These are phyloP conservation scores for Spinus olivaceus DNA, from an alignment of 2,797 vertebrate species.

Conservation along the genomic window DNA sequence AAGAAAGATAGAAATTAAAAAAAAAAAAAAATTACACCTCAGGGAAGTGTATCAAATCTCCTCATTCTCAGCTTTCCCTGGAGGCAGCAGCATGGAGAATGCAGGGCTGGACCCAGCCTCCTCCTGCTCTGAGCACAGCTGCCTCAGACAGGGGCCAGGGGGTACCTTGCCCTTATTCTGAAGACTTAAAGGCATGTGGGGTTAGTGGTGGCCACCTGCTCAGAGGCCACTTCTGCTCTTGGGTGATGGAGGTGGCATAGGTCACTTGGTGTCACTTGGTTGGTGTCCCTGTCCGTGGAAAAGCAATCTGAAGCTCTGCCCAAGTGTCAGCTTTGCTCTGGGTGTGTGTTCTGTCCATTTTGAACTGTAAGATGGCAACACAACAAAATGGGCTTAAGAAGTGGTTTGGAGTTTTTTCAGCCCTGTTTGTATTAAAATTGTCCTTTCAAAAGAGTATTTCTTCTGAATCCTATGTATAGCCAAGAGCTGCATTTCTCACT, in stretches of 20 bases:
- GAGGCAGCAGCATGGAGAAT: conserved; percentile 16
- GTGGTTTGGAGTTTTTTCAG: neutral
- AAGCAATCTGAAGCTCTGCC: neutral
- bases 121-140: neutral
- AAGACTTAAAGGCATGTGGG: neutral
- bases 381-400: neutral
- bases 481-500: neutral
- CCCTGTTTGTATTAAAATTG: neutral
- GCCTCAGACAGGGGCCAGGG: neutral
- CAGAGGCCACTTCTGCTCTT: neutral
- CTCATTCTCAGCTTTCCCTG: neutral
- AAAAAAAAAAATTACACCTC: neutral
- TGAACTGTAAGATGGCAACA: neutral
- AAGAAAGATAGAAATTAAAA: neutral
- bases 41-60: conserved; percentile 48
- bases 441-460: neutral
- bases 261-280: rapidly evolving
- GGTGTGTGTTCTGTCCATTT: neutral
- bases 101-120: neutral
- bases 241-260: neutral
- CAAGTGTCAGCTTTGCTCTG: neutral
- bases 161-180: neutral
- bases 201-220: neutral
- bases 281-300: rapidly evolving
- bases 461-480: neutral